Evolutionary conservation across 2,888 invertebrate genomes (phyloP).

Genomic region (Acleris cristana): DNA sequence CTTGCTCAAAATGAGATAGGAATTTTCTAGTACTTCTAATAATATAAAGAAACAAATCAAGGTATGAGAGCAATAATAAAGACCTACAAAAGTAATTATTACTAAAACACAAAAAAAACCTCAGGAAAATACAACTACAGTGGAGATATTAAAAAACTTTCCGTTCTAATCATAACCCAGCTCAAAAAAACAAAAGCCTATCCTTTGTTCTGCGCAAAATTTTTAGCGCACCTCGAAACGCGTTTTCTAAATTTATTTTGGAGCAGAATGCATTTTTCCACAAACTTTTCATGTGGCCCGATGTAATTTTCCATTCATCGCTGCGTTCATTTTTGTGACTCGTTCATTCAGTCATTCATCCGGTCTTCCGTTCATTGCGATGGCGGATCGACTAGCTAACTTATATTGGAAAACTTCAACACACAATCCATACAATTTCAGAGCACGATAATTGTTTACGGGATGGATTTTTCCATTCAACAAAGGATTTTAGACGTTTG

Average conservation of each 20-base stretch:
- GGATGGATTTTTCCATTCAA: constrained; percentile 24
- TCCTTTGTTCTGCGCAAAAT: constrained; percentile 1
- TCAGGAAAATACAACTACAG: too few species aligned
- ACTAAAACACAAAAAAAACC: too few species aligned
- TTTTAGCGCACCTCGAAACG: constrained; percentile 1
- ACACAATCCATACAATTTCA: constrained; percentile 37
- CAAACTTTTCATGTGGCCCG: constrained; percentile 8
- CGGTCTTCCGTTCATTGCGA: constrained; percentile 26
- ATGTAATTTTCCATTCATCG: constrained; percentile 29
- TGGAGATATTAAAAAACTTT: background rate
- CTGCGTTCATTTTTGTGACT: constrained; percentile 24
- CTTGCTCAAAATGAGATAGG: too few species aligned
- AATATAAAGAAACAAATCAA: too few species aligned
- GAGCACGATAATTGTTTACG: constrained; percentile 36
- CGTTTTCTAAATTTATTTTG: constrained; percentile 4
- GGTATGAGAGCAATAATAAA: too few species aligned
- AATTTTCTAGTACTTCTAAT: too few species aligned
- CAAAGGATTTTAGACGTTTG: background rate
- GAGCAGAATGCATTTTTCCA: constrained; percentile 11
- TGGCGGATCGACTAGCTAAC: constrained; percentile 36
- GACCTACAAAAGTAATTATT: too few species aligned
- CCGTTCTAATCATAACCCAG: background rate
- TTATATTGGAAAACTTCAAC: constrained; percentile 41
- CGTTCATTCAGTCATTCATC: constrained; percentile 30
- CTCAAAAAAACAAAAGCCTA: background rate